Base-by-base conservation (phyloP, 2,797 vertebrate species). In the Podarcis lilfordi region DNA sequence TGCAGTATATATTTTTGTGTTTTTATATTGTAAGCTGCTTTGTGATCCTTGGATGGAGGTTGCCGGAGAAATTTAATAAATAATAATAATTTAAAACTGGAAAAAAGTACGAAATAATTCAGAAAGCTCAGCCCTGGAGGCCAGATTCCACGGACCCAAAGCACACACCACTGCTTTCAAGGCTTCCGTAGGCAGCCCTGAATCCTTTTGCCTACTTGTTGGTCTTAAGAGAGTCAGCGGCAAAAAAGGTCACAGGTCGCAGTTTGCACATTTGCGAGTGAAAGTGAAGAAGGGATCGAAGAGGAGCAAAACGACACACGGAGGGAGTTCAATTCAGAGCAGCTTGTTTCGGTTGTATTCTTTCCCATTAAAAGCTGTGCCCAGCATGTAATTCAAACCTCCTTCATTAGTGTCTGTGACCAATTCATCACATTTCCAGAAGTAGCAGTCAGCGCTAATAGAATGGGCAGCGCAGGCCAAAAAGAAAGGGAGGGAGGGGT, bases 361-460 rank as follows among this genome's bases (percentile, higher is more conserved):
- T 27, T 80, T 78, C 85, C 37, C n/a, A 55, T 32, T 29, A 72
- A 45, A 90, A 37, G 43, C 29, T 29, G 1, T 82, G 32, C 37
- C 64, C 78, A 29, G 37, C 86, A 43, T 76, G 45, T 80, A 90
- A 91, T 79, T 82, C 82, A 43, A 55, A 17, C n/a, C 77, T 89
- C 61, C 10, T 76, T 84, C 61, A 27, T 74, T 82, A 85, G 78
- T 0, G 0, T 0, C 86, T 74, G 37, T 15, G 76, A 83, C 4
- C 15, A 83, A 35, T 35, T 81, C 84, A 78, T 5, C 74, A 75
- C 27, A 5, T 1, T 83, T 71, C 27, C 19, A 19, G 88, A 80
- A 61, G 29, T 13, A 76, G 68, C 8, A 19, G 10, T 15, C 76
- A 27, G 27, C 27, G 7, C 29, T 74, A 43, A 74, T 1, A 17